These are phyloP conservation scores for Vombatus ursinus DNA, from an alignment of 2,113 vertebrate genomes.

Conservation along the genomic window DNA sequence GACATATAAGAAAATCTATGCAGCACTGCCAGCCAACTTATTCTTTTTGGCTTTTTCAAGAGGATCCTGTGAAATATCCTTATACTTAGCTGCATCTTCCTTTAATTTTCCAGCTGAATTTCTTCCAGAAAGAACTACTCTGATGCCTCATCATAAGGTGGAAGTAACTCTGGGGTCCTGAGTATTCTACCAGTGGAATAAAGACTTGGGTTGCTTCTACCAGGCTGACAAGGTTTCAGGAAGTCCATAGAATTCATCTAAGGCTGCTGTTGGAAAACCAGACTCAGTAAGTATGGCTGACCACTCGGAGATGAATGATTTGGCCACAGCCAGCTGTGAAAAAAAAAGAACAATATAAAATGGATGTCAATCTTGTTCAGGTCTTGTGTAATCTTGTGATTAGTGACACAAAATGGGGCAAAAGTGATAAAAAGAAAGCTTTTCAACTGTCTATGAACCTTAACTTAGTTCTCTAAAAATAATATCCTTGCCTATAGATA, in stretches of 20 bases:
- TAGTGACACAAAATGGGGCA: neutral
- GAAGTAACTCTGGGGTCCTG: neutral
- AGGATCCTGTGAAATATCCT: neutral
- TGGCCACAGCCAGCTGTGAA: neutral
- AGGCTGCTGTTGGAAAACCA: neutral
- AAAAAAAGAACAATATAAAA: neutral
- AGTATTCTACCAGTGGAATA: neutral
- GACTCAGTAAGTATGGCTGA: neutral
- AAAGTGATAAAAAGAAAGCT: neutral
- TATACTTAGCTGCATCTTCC: neutral
- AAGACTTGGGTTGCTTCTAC: neutral
- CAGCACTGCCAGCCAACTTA: neutral
- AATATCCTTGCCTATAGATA: too few relatives aligned
- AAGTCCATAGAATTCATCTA: too few relatives aligned
- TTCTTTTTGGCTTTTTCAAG: neutral
- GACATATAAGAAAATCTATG: neutral
- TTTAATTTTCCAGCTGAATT: too few relatives aligned
- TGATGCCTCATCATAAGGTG: neutral
- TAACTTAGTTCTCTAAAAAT: neutral
- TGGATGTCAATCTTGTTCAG: neutral
- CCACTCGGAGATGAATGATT: neutral
- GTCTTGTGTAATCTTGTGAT: neutral
- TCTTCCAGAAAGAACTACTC: neutral
- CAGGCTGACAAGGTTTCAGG: neutral
- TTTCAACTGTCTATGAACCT: neutral